Conservation (phyloP, 2,888 invertebrate species). For the Leptinotarsa tumamoca region DNA sequence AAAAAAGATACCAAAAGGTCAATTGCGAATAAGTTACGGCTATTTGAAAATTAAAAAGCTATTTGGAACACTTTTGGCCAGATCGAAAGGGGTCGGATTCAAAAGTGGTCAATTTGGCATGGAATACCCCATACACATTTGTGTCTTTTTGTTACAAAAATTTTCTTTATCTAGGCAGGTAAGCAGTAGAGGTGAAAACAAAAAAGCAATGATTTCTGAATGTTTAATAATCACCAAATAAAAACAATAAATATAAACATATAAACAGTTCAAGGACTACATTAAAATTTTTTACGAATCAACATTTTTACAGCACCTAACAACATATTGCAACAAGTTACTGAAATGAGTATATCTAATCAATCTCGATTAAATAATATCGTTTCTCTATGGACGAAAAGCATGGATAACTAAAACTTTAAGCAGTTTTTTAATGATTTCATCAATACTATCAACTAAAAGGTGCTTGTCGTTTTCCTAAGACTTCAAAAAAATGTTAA, state of each 20-base stretch:
- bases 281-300: slow-evolving; percentile 41
- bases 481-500: slow-evolving; percentile 5
- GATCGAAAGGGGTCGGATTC: too few species aligned
- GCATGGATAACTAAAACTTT: not conserved
- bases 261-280: slow-evolving; percentile 34
- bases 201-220: slow-evolving; percentile 6
- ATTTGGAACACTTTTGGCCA: too few species aligned
- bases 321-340: slow-evolving; percentile 26
- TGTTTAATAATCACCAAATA: slow-evolving; percentile 31
- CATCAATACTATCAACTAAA: slow-evolving; percentile 1
- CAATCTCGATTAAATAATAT: slow-evolving; percentile 5
- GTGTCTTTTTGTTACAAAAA: too few species aligned
- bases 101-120: too few species aligned
- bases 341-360: not conserved
- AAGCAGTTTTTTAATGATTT: not conserved
- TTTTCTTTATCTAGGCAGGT: too few species aligned
- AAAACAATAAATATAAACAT: slow-evolving; percentile 40
- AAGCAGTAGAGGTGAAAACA: not conserved
- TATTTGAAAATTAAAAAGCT: too few species aligned
- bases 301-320: slow-evolving; percentile 40
- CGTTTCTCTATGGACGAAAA: slow-evolving; percentile 20
- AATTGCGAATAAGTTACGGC: too few species aligned
- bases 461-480: not conserved
- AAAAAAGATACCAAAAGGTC: too few species aligned
- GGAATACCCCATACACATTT: too few species aligned